These are phyloP conservation scores for Drosophila bipectinata DNA, from an alignment of 1,140 invertebrate species.

Conservation along the genomic window DNA sequence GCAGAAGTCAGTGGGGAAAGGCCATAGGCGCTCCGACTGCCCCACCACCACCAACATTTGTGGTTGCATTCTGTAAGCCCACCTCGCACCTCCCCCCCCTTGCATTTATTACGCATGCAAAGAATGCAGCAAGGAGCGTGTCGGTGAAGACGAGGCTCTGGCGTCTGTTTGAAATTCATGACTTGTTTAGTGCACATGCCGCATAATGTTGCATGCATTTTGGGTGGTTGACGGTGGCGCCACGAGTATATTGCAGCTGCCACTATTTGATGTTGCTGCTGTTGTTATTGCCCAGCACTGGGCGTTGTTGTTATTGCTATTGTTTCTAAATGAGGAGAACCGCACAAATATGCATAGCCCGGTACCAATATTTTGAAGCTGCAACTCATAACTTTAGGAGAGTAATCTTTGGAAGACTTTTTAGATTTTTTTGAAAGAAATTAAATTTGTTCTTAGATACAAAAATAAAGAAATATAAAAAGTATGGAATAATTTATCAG, in stretches of 20 bases:
- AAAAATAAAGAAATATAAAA: no score
- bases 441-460: no score
- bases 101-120: conserved; percentile 78
- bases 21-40: conserved; percentile 1
- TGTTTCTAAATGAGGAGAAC: conserved; percentile 68
- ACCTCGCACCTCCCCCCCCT: conserved; percentile 8
- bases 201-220: conserved; percentile 81
- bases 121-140: conserved; percentile 51
- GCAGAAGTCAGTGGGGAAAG: conserved; percentile 32
- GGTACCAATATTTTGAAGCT: conserved; percentile 8
- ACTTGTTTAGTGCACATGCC: conserved; percentile 80
- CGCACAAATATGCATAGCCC: conserved; percentile 59
- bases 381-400: not conserved
- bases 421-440: no score
- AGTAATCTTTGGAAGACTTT: not conserved
- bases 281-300: conserved; percentile 25
- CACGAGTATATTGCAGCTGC: conserved; percentile 64
- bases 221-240: conserved; percentile 27
- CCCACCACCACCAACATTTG: conserved; percentile 24
- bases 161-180: conserved; percentile 78
- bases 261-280: conserved; percentile 39
- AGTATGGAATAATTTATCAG: no score
- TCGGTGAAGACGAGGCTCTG: conserved; percentile 14
- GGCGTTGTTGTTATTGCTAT: conserved; percentile 26
- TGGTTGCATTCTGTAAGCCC: conserved; percentile 33